A percentile compares a stretch with the other conserved stretches of the same genome.
Conservation (phyloP, 2,113 vertebrate species). For the Salvelinus namaycush region DNA sequence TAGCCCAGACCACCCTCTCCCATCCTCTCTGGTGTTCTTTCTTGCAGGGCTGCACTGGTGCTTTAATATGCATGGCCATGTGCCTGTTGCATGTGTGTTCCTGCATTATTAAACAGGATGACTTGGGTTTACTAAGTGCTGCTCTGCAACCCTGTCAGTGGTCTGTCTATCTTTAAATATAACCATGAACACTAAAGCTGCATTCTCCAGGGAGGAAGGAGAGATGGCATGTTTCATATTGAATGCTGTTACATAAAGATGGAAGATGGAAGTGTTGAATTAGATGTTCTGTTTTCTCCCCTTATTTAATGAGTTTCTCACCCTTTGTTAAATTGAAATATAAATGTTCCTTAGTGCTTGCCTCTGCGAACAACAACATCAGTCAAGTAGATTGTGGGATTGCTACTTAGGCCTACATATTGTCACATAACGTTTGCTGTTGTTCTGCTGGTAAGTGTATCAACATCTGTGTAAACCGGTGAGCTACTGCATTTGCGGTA, state of each 20-base stretch:
- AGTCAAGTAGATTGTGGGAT: too few species aligned
- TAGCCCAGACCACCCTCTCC: too few species aligned
- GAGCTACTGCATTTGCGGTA: too few species aligned
- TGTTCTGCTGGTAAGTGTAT: too few species aligned
- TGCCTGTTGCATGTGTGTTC: constrained; percentile 32
- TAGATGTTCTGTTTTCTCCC: background rate
- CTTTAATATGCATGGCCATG: constrained; percentile 34
- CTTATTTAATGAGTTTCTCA: background rate
- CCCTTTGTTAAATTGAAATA: background rate
- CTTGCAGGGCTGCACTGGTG: constrained; percentile 17
- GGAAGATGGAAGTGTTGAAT: background rate
- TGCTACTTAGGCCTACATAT: too few species aligned
- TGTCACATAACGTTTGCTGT: too few species aligned
- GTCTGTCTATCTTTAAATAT: constrained; percentile 42
- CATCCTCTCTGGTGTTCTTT: background rate
- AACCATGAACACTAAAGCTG: constrained; percentile 33
- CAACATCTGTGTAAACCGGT: too few species aligned
- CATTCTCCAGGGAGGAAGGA: constrained; percentile 8
- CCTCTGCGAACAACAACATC: too few species aligned
- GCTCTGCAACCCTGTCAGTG: constrained; percentile 32
- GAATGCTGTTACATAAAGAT: constrained; percentile 29
- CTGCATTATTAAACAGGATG: constrained; percentile 46
- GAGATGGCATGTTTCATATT: constrained; percentile 31
- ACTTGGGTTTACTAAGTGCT: constrained; percentile 34
- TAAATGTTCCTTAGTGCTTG: background rate